A percentile compares a stretch with the other conserved stretches of the same genome.
Conservation (phyloP, 2,797 vertebrate genomes). For the Arremon aurantiirostris region DNA sequence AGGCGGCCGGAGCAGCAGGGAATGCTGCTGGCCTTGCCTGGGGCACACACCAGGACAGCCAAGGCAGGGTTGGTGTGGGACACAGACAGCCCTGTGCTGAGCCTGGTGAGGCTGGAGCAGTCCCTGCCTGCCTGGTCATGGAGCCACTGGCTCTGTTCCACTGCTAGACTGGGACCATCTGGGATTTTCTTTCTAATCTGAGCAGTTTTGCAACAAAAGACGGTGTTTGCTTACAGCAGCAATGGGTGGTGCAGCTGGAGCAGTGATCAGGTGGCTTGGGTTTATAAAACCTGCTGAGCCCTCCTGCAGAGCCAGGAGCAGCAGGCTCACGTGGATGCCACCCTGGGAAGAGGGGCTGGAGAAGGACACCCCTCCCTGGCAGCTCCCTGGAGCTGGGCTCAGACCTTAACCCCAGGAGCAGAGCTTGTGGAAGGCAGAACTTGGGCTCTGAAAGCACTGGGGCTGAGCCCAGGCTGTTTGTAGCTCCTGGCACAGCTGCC, state of each 20-base stretch:
- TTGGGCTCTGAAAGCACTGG: background rate
- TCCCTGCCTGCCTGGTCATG: background rate
- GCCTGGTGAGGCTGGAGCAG: background rate
- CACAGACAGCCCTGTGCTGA: background rate
- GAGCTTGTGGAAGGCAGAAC: background rate
- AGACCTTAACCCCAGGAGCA: background rate
- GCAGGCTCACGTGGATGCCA: background rate
- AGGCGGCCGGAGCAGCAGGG: background rate
- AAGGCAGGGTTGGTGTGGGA: fast-evolving
- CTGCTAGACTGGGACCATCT: background rate
- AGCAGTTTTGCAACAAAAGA: background rate
- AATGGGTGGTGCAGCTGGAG: background rate
- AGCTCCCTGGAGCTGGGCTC: background rate
- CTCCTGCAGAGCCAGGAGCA: background rate
- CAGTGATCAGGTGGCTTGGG: background rate
- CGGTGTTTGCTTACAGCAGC: background rate
- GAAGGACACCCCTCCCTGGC: background rate
- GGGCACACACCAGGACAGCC: background rate
- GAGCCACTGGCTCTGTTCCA: background rate
- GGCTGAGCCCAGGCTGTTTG: background rate
- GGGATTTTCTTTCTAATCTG: conserved; percentile 16
- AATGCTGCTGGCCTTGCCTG: background rate
- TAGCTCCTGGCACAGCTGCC: background rate
- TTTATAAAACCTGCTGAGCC: background rate
- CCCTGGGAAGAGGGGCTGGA: background rate